Evolutionary conservation across 2,888 invertebrate species (phyloP), one percentile per base, ranked within the genome.

Genomic region (Acrobasis repandana): DNA sequence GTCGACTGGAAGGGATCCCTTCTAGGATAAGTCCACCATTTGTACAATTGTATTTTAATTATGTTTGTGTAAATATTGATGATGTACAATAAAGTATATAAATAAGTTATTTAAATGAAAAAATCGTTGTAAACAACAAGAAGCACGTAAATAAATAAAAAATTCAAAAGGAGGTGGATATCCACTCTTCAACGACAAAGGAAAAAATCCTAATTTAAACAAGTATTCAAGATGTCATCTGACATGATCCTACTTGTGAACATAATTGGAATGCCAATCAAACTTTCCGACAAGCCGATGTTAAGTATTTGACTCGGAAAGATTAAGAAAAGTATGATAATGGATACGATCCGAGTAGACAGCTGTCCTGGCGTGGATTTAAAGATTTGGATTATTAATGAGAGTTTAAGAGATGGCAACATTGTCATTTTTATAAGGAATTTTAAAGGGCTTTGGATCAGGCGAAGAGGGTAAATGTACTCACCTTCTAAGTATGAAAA

Each of bases 191-290:
- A 6, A 28, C 28, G 18, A 18, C 49, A 14, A 28, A 50, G 50
- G 14, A 50, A 20, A 49, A 49, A 49, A 50, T 46, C 18, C 59
- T 52, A 61, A 48, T 61, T 62, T 43, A 54, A 43, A 36, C 36
- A 18, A 54, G 52, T 54, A 54, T 38, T 14, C 36, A 54, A 54
- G 54, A 54, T 54, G 54, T 54, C 54, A 54, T 54, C 43, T 43
- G 54, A 54, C 54, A 54, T 14, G 54, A 54, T 54, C 54, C 54
- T 38, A 38, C 54, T 54, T 38, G 54, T 54, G 54, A 54, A 54
- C 16, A 38, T 54, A 54, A 54, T 54, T 54, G 54, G 54, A 54
- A 54, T 54, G 54, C 54, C 54, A 54, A 54, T 54, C 54, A 54
- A 54, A 54, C 54, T 54, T 52, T 18, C 38, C 43, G 36, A 36